phyloP scores from a whole-genome alignment of 2,797 vertebrate genomes.

The Numenius phaeopus region DNA sequence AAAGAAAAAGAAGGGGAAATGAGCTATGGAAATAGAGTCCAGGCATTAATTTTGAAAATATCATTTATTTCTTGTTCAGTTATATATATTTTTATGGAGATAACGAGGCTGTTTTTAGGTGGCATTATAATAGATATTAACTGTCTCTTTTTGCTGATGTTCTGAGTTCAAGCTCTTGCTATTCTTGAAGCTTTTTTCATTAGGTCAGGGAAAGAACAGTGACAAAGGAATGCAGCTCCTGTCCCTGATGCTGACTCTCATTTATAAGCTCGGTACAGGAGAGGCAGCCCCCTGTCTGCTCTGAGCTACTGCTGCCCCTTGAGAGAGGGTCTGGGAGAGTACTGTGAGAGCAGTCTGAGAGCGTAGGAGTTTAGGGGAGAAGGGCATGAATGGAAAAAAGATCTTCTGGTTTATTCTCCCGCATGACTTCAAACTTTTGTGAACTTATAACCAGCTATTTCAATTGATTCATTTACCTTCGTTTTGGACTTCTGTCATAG shows the following conservation, averaged over 20 bases:
- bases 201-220: not conserved
- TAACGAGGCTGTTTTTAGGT: not conserved
- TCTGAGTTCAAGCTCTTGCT: not conserved
- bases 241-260: not conserved
- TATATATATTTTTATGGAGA: not conserved
- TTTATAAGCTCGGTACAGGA: fast-evolving
- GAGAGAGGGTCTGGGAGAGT: not conserved
- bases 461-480: not conserved
- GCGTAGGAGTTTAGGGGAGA: not conserved
- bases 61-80: not conserved
- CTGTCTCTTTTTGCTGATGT: not conserved
- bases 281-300: not conserved
- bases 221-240: not conserved
- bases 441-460: not conserved
- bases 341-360: not conserved
- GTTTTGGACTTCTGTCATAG: not conserved
- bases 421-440: fast-evolving
- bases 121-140: fast-evolving
- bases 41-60: fast-evolving
- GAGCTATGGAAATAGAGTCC: not conserved
- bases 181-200: not conserved
- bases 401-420: not conserved
- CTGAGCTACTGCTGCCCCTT: not conserved
- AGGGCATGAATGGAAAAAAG: fast-evolving
- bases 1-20: not conserved